Evolutionary conservation across 2,888 invertebrate species (phyloP).

Genomic region (Drosophila gaucha): DNA sequence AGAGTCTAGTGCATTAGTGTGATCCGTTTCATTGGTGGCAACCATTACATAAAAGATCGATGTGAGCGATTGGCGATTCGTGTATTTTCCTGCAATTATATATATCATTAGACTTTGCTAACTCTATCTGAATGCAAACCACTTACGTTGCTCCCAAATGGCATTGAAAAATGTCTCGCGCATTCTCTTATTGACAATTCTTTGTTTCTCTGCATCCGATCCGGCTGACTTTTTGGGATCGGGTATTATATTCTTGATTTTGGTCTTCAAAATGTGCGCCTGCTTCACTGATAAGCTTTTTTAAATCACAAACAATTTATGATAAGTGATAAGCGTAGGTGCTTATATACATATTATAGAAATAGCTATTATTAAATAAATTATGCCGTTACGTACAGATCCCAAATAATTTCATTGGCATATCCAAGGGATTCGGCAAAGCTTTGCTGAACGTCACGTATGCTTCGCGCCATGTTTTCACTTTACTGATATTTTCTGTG

Average conservation of each 20-base stretch:
- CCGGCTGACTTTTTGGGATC: slow-evolving; percentile 43
- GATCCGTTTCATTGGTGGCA: slow-evolving; percentile 47
- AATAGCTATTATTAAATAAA: not conserved
- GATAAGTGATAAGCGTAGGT: not conserved
- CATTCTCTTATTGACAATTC: slow-evolving; percentile 1
- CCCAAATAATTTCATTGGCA: slow-evolving; percentile 71
- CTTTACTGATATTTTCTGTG: not conserved
- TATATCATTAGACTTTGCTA: not conserved
- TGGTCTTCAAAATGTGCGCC: slow-evolving; percentile 39
- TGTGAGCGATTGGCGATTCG: slow-evolving; percentile 75
- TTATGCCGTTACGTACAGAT: slow-evolving; percentile 51
- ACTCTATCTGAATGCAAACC: not conserved
- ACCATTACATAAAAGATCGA: slow-evolving; percentile 82
- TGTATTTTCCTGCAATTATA: slow-evolving; percentile 77
- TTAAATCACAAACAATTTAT: not conserved
- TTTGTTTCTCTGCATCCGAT: not conserved
- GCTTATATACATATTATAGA: not conserved
- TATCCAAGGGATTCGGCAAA: slow-evolving; percentile 74
- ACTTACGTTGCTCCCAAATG: slow-evolving; percentile 82
- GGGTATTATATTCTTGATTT: slow-evolving; percentile 66
- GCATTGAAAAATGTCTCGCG: slow-evolving; percentile 65
- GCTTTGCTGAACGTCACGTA: slow-evolving; percentile 69
- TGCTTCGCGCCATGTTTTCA: slow-evolving; percentile 36
- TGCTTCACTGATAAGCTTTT: slow-evolving; percentile 60
- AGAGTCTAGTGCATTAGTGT: slow-evolving; percentile 41